A percentile compares a stretch with the other conserved stretches of the same genome.
phyloP scores from a whole-genome alignment of 2,888 invertebrate genomes.

The Dynastes hyllus region DNA sequence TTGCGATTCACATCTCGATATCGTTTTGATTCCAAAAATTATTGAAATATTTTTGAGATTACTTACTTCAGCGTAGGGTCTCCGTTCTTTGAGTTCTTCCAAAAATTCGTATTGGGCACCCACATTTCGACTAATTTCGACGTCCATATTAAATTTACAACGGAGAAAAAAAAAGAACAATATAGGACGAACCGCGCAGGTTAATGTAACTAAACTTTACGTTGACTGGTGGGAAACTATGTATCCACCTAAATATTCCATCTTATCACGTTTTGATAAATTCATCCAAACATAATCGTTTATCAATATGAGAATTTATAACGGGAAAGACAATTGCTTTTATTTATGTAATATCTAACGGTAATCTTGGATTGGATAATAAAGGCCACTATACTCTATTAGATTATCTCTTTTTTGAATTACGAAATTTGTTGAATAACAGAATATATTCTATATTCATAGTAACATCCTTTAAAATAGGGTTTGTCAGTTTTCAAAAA shows the following conservation, averaged over 20 bases:
- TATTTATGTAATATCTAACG: conserved; percentile 24
- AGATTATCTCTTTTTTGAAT: conserved; percentile 14
- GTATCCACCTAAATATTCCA: conserved; percentile 12
- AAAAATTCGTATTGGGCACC: conserved; percentile 56
- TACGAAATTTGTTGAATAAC: not conserved
- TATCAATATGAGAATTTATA: conserved; percentile 34
- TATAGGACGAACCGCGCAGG: conserved; percentile 5
- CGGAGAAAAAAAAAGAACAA: too few species aligned
- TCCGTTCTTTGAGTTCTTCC: conserved; percentile 54
- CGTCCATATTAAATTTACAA: conserved; percentile 50
- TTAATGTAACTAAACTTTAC: conserved; percentile 6
- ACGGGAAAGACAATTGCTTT: not conserved
- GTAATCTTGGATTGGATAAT: conserved; percentile 20
- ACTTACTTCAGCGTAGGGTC: conserved; percentile 60
- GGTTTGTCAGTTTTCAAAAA: too few species aligned
- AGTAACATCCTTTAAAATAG: too few species aligned
- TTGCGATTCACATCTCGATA: too few species aligned
- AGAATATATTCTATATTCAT: not conserved
- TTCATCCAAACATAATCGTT: conserved; percentile 23
- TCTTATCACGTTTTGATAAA: conserved; percentile 33
- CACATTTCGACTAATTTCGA: conserved; percentile 51
- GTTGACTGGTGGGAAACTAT: conserved; percentile 5
- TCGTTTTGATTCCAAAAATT: too few species aligned
- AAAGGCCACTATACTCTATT: conserved; percentile 4
- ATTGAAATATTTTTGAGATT: not conserved